Evolutionary conservation across 2,888 invertebrate genomes (phyloP), one percentile per base, ranked within the genome.

Genomic region (Adelphocoris suturalis): DNA sequence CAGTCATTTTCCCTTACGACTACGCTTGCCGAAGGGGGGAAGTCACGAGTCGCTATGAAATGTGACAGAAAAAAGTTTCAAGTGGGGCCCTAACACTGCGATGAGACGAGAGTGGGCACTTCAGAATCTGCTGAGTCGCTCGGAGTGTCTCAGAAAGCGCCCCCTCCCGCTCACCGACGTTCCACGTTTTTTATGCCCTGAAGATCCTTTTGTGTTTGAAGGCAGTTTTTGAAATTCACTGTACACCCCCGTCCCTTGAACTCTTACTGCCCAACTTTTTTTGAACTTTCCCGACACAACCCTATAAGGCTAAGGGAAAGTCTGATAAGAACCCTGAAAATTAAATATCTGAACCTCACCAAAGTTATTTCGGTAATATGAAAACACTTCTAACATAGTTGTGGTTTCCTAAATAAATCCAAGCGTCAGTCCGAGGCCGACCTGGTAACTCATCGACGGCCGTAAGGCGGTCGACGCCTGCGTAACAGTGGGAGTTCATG

Each of bases 121-220:
- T 80, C 9, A 80, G 46, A 82, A 23, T 28, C 16, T 52, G 82
- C 82, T 47, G 82, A 82, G 82, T 48, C 48, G 47, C 27, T 28
- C 80, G 19, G 52, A 46, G 78, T 78, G 78, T 78, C 82, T 68
- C 68, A 68, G 55, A 48, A 82, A 19, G 19, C 48, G 46, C 19
- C 27, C 27, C 27, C 48, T 5, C 37, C 47, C 82, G 52, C 5
- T 23, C 81, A 9, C 46, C 46, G 16, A n/a, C 81, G 81, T 47
- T 9, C 55, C 82, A 82, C 82, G 48, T 82, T 27, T 82, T 82
- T 48, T n/a, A 16, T 23, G 9, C 16, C 52, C 55, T 82, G 82
- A 82, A 82, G 82, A 52, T 52, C 27, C 82, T 82, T 82, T 82
- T 82, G 80, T 80, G 82, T 82, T 55, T 82, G 82, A 82, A 82